A percentile compares a stretch with the other conserved stretches of the same genome.
phyloP scores from a whole-genome alignment of 1,140 invertebrate genomes.

The Pomacea maculata region DNA sequence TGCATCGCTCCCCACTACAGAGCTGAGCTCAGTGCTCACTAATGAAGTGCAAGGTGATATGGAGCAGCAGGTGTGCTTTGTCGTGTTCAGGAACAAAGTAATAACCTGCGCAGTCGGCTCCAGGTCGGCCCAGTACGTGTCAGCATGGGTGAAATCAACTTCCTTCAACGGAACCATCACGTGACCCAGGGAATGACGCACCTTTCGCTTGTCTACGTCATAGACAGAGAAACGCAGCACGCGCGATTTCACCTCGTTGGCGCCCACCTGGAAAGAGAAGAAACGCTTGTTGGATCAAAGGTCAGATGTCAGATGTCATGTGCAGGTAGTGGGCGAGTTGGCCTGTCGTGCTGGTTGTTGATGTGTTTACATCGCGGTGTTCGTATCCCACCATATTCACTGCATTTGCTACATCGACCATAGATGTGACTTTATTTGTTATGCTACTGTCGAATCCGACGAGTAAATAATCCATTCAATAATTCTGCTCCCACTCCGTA shows the following conservation, averaged over 20 bases:
- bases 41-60: too few relatives aligned
- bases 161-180: slow-evolving; percentile 51
- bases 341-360: too few relatives aligned
- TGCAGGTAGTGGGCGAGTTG: too few relatives aligned
- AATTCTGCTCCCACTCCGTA: too few relatives aligned
- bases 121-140: slow-evolving; percentile 51
- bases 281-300: background rate
- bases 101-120: slow-evolving; percentile 49
- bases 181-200: slow-evolving; percentile 63
- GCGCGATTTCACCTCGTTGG: slow-evolving; percentile 34
- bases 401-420: too few relatives aligned
- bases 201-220: slow-evolving; percentile 59
- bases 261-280: slow-evolving; percentile 28
- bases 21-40: too few relatives aligned
- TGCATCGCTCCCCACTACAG: too few relatives aligned
- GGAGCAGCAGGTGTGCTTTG: background rate
- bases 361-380: too few relatives aligned
- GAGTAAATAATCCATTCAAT: too few relatives aligned
- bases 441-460: too few relatives aligned
- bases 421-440: too few relatives aligned
- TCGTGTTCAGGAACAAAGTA: background rate
- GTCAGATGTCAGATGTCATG: background rate
- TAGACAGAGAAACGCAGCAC: slow-evolving; percentile 60
- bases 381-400: too few relatives aligned
- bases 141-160: slow-evolving; percentile 50